phyloP scores from a whole-genome alignment of 2,888 invertebrate species.

The Drosophila paucipuncta region DNA sequence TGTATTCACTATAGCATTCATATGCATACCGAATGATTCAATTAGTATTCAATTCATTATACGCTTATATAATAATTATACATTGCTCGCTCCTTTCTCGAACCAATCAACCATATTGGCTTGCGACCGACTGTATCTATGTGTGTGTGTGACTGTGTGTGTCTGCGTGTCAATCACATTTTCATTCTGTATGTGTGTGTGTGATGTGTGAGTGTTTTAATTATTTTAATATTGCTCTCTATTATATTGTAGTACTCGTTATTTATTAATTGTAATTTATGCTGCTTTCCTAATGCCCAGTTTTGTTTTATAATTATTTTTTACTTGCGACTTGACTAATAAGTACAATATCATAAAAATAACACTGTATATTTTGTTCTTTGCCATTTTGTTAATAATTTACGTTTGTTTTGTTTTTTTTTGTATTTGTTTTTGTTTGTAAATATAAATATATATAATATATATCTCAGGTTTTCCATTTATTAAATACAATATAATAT shows the following conservation, averaged over 20 bases:
- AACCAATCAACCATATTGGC: slow-evolving; percentile 18
- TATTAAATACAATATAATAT: slow-evolving; percentile 70
- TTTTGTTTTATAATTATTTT: slow-evolving; percentile 34
- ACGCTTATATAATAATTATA: slow-evolving; percentile 23
- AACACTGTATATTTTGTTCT: slow-evolving; percentile 78
- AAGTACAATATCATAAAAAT: slow-evolving; percentile 81
- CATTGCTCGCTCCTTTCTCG: background rate
- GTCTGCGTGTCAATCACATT: slow-evolving; percentile 42
- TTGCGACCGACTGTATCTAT: slow-evolving; percentile 7
- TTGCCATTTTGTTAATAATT: slow-evolving; percentile 43
- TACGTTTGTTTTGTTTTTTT: slow-evolving; percentile 20
- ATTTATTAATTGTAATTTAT: slow-evolving; percentile 44
- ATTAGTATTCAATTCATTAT: slow-evolving; percentile 45
- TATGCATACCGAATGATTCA: slow-evolving; percentile 28
- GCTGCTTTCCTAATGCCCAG: slow-evolving; percentile 64
- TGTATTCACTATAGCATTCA: slow-evolving; percentile 9
- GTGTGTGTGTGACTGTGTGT: slow-evolving; percentile 15
- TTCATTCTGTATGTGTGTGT: slow-evolving; percentile 22
- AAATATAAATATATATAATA: slow-evolving; percentile 78
- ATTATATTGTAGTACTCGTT: slow-evolving; percentile 25
- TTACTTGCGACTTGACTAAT: slow-evolving; percentile 54
- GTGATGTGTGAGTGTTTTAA: slow-evolving; percentile 5
- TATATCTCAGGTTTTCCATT: slow-evolving; percentile 76
- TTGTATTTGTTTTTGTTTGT: slow-evolving; percentile 31
- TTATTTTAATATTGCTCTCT: slow-evolving; percentile 58